These are phyloP conservation scores for Catalaphyllia jardinei DNA, from an alignment of 64 coral and sea anemone genomes.

Conservation along the genomic window DNA sequence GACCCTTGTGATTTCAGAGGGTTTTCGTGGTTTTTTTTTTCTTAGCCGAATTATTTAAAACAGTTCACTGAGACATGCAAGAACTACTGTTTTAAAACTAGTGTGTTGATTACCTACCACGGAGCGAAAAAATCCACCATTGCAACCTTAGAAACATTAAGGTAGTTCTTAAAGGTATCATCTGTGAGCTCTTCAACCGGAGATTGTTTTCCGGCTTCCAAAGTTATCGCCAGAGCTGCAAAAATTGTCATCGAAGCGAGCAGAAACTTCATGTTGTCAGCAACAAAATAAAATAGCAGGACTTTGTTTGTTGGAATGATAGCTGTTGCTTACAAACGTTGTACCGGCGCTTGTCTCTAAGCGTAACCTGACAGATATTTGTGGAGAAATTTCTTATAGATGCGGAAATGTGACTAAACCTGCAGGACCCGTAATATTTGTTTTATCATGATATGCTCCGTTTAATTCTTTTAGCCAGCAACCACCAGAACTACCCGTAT, in stretches of 20 bases:
- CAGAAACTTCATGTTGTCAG: slow-evolving; percentile 4
- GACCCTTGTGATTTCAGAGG: too few relatives aligned
- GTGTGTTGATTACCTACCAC: not conserved
- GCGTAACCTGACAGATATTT: not conserved
- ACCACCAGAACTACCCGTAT: slow-evolving; percentile 26
- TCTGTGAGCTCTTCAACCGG: not conserved
- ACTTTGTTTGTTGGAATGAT: not conserved
- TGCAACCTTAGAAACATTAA: slow-evolving; percentile 6
- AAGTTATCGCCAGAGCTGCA: not conserved
- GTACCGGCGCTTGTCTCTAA: not conserved
- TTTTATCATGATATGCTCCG: not conserved
- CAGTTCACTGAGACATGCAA: not conserved
- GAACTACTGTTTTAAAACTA: not conserved
- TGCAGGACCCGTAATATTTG: slow-evolving; percentile 10
- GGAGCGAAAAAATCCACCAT: slow-evolving; percentile 34
- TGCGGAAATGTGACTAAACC: slow-evolving; percentile 3
- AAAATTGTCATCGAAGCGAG: not conserved
- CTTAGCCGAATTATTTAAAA: too few relatives aligned
- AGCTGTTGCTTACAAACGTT: not conserved
- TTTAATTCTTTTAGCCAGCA: not conserved
- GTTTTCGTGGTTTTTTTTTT: too few relatives aligned
- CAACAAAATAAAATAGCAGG: not conserved
- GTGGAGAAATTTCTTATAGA: not conserved
- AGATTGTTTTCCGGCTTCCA: not conserved
- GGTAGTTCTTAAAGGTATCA: slow-evolving; percentile 15